These are phyloP conservation scores for Chaenodraco wilsoni DNA, from an alignment of 2,797 vertebrate genomes.

Conservation along the genomic window DNA sequence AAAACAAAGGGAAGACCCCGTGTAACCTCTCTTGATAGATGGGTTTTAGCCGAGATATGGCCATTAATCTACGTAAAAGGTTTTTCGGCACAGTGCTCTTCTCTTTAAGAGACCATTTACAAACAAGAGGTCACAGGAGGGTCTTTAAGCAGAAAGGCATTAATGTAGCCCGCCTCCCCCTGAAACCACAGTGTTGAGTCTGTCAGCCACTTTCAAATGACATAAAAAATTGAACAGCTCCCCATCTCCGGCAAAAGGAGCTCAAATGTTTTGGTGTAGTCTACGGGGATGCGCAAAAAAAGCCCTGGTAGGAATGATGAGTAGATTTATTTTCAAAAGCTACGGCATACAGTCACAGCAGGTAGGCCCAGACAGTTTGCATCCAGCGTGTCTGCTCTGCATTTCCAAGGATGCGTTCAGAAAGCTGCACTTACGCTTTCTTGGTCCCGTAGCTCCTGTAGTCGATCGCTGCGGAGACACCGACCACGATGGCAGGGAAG, in stretches of 20 bases:
- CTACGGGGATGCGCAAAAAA: conserved; percentile 52
- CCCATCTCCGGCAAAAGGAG: conserved; percentile 63
- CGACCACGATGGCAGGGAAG: conserved; percentile 96
- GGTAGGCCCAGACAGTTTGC: conserved; percentile 32
- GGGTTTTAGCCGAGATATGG: conserved; percentile 66
- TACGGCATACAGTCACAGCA: conserved; percentile 54
- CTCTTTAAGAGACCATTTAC: conserved; percentile 84
- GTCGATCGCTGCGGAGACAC: conserved; percentile 96
- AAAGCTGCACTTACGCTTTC: conserved; percentile 91
- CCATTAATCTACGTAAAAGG: conserved; percentile 84
- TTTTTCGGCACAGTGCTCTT: conserved; percentile 79
- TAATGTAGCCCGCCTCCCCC: conserved; percentile 78
- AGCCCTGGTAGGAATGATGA: conserved; percentile 62
- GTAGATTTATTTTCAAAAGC: conserved; percentile 59
- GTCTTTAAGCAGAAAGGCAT: conserved; percentile 85
- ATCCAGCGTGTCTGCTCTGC: conserved; percentile 33
- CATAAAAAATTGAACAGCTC: conserved; percentile 81
- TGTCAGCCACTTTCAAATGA: conserved; percentile 85
- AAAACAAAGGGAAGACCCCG: conserved; percentile 58
- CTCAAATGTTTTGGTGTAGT: conserved; percentile 68
- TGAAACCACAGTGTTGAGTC: conserved; percentile 85
- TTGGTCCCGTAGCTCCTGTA: conserved; percentile 96
- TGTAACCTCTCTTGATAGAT: conserved; percentile 52
- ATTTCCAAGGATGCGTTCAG: conserved; percentile 40
- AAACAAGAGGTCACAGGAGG: conserved; percentile 86